A percentile compares a stretch with the other conserved stretches of the same genome.
Evolutionary conservation across 2,888 invertebrate genomes (phyloP).

Genomic region (Sphaerophoria rueppellii): DNA sequence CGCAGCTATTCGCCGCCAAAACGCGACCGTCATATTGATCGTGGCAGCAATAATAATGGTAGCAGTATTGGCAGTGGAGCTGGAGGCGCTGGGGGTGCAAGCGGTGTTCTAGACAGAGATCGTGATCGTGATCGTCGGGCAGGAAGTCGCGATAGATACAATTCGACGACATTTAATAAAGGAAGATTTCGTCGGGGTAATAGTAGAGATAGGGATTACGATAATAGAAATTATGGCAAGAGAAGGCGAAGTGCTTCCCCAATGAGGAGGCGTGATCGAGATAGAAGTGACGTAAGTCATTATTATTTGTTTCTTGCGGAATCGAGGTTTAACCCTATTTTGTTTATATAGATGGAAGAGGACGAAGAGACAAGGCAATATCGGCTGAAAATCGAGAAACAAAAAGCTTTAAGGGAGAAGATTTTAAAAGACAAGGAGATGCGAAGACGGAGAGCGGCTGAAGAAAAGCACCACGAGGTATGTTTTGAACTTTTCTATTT

Average conservation of each 20-base stretch:
- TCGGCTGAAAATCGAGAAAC: slow-evolving; percentile 83
- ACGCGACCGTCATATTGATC: slow-evolving; percentile 72
- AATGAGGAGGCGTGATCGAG: slow-evolving; percentile 75
- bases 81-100: slow-evolving; percentile 71
- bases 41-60: slow-evolving; percentile 70
- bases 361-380: slow-evolving; percentile 83
- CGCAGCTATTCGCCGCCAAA: slow-evolving; percentile 81
- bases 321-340: no score
- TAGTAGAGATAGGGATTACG: slow-evolving; percentile 79
- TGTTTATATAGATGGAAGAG: slow-evolving; percentile 80
- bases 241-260: slow-evolving; percentile 80
- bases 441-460: slow-evolving; percentile 82
- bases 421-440: slow-evolving; percentile 83
- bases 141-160: slow-evolving; percentile 75
- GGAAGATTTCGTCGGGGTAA: slow-evolving; percentile 76
- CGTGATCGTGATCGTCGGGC: slow-evolving; percentile 75
- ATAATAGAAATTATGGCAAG: slow-evolving; percentile 78
- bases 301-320: no score
- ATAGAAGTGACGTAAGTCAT: slow-evolving; percentile 78
- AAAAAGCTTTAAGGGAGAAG: slow-evolving; percentile 82
- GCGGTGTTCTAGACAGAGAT: slow-evolving; percentile 75
- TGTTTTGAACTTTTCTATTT: slow-evolving; percentile 63
- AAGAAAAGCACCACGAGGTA: slow-evolving; percentile 81
- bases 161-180: slow-evolving; percentile 59
- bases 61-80: slow-evolving; percentile 62